These are phyloP conservation scores for Diacarnus erythraeanus DNA, from an alignment of 37 sponge, comb jelly and placozoan genomes.

Conservation along the genomic window DNA sequence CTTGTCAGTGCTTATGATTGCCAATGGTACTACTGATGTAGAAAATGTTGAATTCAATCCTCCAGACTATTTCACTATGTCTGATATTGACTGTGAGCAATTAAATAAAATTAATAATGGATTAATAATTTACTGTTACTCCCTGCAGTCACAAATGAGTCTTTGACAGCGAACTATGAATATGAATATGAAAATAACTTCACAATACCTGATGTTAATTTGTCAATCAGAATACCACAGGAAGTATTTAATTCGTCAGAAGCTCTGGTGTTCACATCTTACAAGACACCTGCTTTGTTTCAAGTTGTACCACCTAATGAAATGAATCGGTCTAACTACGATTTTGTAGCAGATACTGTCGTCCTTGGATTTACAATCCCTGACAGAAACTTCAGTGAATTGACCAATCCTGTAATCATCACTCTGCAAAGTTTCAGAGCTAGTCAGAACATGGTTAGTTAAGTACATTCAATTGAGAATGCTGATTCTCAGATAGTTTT, in stretches of 20 bases:
- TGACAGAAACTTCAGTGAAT: background rate
- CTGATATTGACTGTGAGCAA: background rate
- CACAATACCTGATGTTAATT: background rate
- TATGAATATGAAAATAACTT: background rate
- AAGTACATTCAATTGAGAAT: too few relatives aligned
- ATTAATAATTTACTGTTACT: background rate
- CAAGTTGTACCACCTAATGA: conserved; percentile 13
- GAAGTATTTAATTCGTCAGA: conserved; percentile 5
- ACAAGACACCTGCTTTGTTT: conserved; percentile 29
- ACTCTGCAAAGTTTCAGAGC: conserved; percentile 18
- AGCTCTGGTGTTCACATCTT: conserved; percentile 30
- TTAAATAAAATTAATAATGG: background rate
- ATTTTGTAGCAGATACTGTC: conserved; percentile 13
- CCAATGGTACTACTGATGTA: background rate
- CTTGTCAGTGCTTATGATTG: background rate
- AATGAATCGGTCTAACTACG: background rate
- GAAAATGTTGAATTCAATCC: background rate
- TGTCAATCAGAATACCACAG: conserved; percentile 23
- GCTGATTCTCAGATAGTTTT: too few relatives aligned
- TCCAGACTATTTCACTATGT: background rate
- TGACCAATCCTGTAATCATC: conserved; percentile 25
- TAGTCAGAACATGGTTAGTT: background rate
- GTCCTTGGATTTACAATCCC: conserved; percentile 28
- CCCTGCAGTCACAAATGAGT: background rate
- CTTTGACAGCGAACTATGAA: background rate